Conservation (phyloP, 2,888 invertebrate species). For the Unio delphinus region DNA sequence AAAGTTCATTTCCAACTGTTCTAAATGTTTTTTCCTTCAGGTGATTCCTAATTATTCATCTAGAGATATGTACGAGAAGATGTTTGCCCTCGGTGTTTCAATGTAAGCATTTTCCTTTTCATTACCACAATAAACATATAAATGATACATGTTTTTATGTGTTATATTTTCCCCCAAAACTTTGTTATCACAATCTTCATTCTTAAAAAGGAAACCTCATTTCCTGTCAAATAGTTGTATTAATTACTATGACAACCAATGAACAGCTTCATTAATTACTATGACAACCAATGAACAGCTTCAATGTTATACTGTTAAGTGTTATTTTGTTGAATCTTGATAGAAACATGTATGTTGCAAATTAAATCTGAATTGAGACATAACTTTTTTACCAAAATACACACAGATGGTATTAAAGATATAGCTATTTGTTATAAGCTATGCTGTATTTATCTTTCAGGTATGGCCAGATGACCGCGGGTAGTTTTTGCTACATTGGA, state of each 20-base stretch:
- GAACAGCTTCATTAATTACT: no score
- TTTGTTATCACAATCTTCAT: no score
- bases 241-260: no score
- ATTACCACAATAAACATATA: background rate
- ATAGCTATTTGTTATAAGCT: background rate
- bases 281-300: no score
- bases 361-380: background rate
- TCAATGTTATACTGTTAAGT: no score
- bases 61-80: constrained; percentile 74
- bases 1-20: no score
- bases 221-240: no score
- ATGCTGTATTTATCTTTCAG: constrained; percentile 45
- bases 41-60: constrained; percentile 77
- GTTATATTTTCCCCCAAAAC: no score
- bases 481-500: constrained; percentile 78
- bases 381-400: background rate
- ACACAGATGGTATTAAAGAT: background rate
- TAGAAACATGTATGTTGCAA: background rate
- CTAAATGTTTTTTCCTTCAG: constrained; percentile 55
- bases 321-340: background rate
- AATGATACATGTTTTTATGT: background rate
- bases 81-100: constrained; percentile 77
- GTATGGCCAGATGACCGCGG: constrained; percentile 80
- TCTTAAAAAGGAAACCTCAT: no score
- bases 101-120: constrained; percentile 70